Evolutionary conservation across 2,888 invertebrate genomes (phyloP), one percentile per base, ranked within the genome.

Genomic region (Drosophila suboccidentalis): DNA sequence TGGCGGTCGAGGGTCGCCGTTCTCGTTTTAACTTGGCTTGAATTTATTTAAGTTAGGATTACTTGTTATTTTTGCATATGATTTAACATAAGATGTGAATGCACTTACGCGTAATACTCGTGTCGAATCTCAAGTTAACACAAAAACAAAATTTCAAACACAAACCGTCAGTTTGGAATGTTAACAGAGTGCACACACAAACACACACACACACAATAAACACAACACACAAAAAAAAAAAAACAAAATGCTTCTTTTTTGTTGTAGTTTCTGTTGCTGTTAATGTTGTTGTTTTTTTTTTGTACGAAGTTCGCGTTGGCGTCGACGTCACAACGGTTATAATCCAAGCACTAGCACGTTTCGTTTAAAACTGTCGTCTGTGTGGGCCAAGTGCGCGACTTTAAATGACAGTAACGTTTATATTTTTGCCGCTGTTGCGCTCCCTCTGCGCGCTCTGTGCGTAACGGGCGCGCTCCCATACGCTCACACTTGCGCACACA

Each of bases 351-450:
- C 82, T 54, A 66, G 67, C 79, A 76, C 82, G 85, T 74, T 79
- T 71, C 82, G 80, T 85, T 79, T 34, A 76, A 85, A 82, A 83
- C 84, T 83, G 87, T 69, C 78, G 57, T 64, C 82, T 58, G 79
- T 87, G 69, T 84, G 72, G 82, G 85, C 79, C 84, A 82, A 84
- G 76, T 78, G 71, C 55, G 57, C 50, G 54, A 71, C 71, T 77
- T 77, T 78, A 61, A 77, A 78, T 78, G 75, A 76, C 79, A 79
- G 75, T 79, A 78, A 75, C 79, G 78, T 75, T 79, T 75, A 36
- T 58, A 43, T 75, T 60, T 57, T 64, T 39, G 60, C 64, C 41
- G 60, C 54, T 59, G 58, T 46, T 71, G 60, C 58, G 71, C 76
- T 75, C 58, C 41, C 44, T 60, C 49, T 29, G 19, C 71, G 38